Conservation (phyloP, 2,888 invertebrate genomes). For the Bruchidius siliquastri region DNA sequence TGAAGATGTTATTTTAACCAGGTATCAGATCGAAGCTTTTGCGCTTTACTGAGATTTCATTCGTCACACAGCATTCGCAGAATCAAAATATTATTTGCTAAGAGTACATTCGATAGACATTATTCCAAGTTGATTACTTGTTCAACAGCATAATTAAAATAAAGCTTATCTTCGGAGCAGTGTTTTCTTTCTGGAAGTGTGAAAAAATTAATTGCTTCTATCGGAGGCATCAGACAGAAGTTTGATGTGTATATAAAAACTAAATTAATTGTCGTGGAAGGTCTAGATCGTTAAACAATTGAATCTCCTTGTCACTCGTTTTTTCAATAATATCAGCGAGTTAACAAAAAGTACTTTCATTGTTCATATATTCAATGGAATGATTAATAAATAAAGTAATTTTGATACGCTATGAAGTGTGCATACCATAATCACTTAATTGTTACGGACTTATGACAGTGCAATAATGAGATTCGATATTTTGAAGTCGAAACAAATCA, state of each 20-base stretch:
- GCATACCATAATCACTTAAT: too few relatives aligned
- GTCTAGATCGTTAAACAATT: background rate
- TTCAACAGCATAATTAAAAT: background rate
- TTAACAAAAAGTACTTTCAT: background rate
- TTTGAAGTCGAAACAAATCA: too few relatives aligned
- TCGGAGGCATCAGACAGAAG: background rate
- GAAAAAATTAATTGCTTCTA: background rate
- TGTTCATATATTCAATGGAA: background rate
- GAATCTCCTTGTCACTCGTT: background rate
- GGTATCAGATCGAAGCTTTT: background rate
- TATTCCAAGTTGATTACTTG: background rate
- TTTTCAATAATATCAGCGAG: background rate
- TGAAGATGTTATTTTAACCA: background rate
- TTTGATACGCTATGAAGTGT: background rate
- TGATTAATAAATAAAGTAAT: background rate
- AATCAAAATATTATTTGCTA: too few relatives aligned
- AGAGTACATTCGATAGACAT: too few relatives aligned
- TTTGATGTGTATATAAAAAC: background rate
- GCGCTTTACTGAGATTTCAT: too few relatives aligned
- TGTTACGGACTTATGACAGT: too few relatives aligned
- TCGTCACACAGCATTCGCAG: too few relatives aligned
- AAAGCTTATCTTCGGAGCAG: background rate
- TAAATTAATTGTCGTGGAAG: background rate
- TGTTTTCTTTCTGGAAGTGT: background rate
- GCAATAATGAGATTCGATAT: too few relatives aligned